phyloP scores from a whole-genome alignment of 2,797 vertebrate species.

The Onychomys torridus region DNA sequence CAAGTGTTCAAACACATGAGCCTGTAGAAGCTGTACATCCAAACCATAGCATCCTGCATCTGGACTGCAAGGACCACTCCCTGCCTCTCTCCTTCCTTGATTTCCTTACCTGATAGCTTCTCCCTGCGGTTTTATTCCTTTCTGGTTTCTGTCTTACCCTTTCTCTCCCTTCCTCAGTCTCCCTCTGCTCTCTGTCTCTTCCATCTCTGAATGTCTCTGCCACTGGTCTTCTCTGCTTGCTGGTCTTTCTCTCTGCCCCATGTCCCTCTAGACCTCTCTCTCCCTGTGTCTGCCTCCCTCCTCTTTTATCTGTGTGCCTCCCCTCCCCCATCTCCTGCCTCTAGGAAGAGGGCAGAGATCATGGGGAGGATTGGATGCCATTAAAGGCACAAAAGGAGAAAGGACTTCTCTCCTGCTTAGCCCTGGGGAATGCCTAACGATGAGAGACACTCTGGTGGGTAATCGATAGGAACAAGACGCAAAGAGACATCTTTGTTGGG shows the following conservation, averaged over 20 bases:
- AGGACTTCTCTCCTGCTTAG: slow-evolving; percentile 77
- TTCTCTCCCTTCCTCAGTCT: neutral
- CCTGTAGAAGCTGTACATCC: neutral
- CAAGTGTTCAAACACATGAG: neutral
- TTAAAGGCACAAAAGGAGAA: slow-evolving; percentile 79
- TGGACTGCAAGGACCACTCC: accelerated
- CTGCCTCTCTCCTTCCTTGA: too few relatives aligned
- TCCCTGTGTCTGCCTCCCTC: slow-evolving; percentile 32
- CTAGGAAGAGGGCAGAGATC: slow-evolving; percentile 80
- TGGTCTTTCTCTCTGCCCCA: neutral
- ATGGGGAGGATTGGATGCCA: slow-evolving; percentile 84
- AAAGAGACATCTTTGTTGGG: slow-evolving; percentile 86
- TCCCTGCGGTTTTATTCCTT: neutral
- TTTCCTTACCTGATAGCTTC: neutral
- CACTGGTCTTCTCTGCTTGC: neutral
- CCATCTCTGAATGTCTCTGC: neutral
- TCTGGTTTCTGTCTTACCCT: neutral
- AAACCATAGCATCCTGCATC: neutral
- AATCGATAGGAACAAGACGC: slow-evolving; percentile 88
- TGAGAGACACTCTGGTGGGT: slow-evolving; percentile 85
- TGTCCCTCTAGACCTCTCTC: neutral
- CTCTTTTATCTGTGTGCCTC: slow-evolving; percentile 1
- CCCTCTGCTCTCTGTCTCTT: slow-evolving; percentile 28
- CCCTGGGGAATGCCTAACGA: slow-evolving; percentile 85
- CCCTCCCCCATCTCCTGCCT: slow-evolving; percentile 57